Evolutionary conservation across 1,140 invertebrate species (phyloP).

Genomic region (Diploscapter pachys): DNA sequence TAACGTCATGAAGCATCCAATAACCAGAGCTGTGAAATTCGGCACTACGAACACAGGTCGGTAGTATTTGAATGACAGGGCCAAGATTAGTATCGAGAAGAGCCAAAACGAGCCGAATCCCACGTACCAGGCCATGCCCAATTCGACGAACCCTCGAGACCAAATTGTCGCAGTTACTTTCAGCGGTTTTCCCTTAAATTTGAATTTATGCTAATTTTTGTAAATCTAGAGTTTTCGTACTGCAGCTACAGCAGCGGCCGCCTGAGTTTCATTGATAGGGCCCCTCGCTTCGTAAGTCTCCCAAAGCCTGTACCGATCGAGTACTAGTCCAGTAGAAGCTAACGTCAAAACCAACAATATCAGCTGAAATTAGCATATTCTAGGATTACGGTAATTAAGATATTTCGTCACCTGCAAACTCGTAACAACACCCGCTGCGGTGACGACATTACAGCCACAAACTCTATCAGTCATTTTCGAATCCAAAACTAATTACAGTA

Average conservation of each 20-base stretch:
- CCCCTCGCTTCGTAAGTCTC: conserved; percentile 8
- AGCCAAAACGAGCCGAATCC: conserved; percentile 31
- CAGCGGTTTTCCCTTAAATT: conserved; percentile 19
- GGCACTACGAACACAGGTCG: conserved; percentile 33
- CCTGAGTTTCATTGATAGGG: conserved; percentile 22
- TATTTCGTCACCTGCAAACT: conserved; percentile 19
- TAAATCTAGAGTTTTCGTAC: not conserved
- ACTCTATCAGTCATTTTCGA: conserved; percentile 24
- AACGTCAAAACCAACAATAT: conserved; percentile 27
- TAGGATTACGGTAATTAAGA: not conserved
- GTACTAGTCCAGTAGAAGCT: conserved; percentile 20
- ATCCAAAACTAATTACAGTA: no score
- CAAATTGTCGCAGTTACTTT: conserved; percentile 17
- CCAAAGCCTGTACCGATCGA: conserved; percentile 28
- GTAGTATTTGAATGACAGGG: conserved; percentile 34
- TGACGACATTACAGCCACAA: conserved; percentile 36
- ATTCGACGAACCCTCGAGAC: conserved; percentile 22
- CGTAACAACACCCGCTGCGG: conserved; percentile 29
- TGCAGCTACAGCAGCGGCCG: conserved; percentile 6
- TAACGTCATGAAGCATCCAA: conserved; percentile 28
- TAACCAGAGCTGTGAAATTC: conserved; percentile 28
- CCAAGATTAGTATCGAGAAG: conserved; percentile 32
- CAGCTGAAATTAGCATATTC: conserved; percentile 15
- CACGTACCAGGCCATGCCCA: conserved; percentile 31
- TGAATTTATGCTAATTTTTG: not conserved